Evolutionary conservation across 2,113 vertebrate genomes (phyloP).

Genomic region (Coregonus clupeaformis): DNA sequence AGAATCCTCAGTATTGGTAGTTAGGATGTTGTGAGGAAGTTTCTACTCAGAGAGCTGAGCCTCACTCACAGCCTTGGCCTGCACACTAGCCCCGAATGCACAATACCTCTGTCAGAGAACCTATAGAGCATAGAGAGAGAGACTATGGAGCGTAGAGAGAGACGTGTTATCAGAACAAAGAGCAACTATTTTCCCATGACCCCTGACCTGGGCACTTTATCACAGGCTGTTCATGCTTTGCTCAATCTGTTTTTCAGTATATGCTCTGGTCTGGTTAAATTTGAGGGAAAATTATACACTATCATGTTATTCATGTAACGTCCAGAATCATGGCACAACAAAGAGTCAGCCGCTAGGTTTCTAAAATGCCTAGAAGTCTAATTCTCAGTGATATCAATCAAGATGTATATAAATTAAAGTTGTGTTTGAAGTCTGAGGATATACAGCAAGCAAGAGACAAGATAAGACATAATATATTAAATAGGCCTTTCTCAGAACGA

Average conservation of each 20-base stretch:
- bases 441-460: neutral
- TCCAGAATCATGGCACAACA: neutral
- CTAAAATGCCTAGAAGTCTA: neutral
- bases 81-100: neutral
- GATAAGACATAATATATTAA: neutral
- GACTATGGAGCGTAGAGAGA: neutral
- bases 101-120: neutral
- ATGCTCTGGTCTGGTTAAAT: neutral
- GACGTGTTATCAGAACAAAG: conserved; percentile 1
- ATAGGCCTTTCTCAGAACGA: neutral
- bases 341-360: neutral
- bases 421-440: neutral
- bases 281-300: neutral
- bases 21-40: neutral
- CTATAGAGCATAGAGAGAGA: neutral
- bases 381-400: neutral
- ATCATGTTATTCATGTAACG: neutral
- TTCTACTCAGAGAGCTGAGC: neutral
- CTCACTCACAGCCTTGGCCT: neutral
- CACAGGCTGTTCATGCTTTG: neutral
- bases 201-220: neutral
- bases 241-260: neutral
- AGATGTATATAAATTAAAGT: neutral
- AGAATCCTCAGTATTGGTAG: neutral
- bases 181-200: neutral